Conservation (phyloP, 1,140 invertebrate genomes). For the Zaprionus lachaisei region DNA sequence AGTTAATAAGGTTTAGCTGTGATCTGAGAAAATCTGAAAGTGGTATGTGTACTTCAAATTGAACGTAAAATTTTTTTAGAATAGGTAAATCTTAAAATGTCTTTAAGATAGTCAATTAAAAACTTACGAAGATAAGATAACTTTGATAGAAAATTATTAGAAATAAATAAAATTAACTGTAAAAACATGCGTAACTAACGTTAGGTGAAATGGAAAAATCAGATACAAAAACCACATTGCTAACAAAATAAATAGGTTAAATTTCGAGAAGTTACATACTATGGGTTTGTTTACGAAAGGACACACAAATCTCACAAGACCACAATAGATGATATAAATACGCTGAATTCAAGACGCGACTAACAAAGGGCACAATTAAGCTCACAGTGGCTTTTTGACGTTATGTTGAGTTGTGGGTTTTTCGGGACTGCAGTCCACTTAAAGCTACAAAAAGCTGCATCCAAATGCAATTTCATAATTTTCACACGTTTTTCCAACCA, state of each 20-base stretch:
- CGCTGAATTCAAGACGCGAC: constrained; percentile 35
- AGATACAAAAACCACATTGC: constrained; percentile 62
- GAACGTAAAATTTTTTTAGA: not conserved
- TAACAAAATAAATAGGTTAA: constrained; percentile 66
- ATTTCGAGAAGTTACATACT: constrained; percentile 65
- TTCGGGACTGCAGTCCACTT: constrained; percentile 60
- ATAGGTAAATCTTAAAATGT: not conserved
- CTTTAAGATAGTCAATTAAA: not conserved
- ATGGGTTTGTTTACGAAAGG: constrained; percentile 66
- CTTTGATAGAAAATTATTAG: not conserved
- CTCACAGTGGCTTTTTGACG: constrained; percentile 53
- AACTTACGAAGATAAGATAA: not conserved
- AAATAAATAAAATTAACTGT: not conserved
- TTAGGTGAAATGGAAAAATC: constrained; percentile 31
- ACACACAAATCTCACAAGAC: constrained; percentile 73
- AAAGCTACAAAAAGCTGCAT: constrained; percentile 44
- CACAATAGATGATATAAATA: constrained; percentile 49
- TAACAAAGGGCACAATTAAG: constrained; percentile 60
- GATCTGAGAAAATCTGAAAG: constrained; percentile 56
- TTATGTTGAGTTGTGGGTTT: constrained; percentile 30
- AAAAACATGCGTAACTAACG: not conserved
- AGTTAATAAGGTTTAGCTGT: constrained; percentile 49
- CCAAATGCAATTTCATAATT: constrained; percentile 77
- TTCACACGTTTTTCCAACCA: constrained; percentile 73
- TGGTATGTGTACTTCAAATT: constrained; percentile 38